A percentile compares a stretch with the other conserved stretches of the same genome.
These are phyloP conservation scores for Nephila pilipes DNA, from an alignment of 1,140 invertebrate species.

Conservation along the genomic window DNA sequence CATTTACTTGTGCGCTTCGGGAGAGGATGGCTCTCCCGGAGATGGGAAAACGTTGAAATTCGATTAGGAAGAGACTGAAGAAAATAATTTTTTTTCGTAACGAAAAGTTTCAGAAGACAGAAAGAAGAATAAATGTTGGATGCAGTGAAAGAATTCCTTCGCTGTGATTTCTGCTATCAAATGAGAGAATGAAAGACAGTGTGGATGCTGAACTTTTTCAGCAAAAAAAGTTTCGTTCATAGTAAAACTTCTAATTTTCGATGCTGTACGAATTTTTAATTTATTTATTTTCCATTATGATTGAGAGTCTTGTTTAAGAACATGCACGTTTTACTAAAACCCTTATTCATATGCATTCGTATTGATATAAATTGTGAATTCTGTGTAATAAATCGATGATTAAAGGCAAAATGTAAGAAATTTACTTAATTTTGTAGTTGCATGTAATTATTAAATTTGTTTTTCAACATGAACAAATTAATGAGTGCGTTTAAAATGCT, in stretches of 20 bases:
- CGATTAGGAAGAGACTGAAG: slow-evolving; percentile 13
- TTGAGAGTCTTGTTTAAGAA: not conserved
- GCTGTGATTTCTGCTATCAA: not conserved
- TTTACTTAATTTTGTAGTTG: too few relatives aligned
- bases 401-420: too few relatives aligned
- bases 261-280: not conserved
- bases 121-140: not conserved
- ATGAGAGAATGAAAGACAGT: not conserved
- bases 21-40: not conserved
- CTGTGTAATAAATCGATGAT: too few relatives aligned
- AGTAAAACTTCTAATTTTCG: not conserved
- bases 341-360: too few relatives aligned
- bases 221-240: not conserved
- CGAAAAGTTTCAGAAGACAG: not conserved
- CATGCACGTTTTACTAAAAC: not conserved
- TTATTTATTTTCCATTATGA: not conserved
- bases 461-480: too few relatives aligned
- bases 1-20: slow-evolving; percentile 24
- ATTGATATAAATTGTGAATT: too few relatives aligned
- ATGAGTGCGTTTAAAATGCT: too few relatives aligned
- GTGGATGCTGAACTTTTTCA: too few relatives aligned
- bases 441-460: too few relatives aligned
- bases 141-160: not conserved
- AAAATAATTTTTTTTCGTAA: not conserved
- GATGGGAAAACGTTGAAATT: slow-evolving; percentile 62